Conservation (phyloP, 1,140 invertebrate genomes). For the Magallana angulata region DNA sequence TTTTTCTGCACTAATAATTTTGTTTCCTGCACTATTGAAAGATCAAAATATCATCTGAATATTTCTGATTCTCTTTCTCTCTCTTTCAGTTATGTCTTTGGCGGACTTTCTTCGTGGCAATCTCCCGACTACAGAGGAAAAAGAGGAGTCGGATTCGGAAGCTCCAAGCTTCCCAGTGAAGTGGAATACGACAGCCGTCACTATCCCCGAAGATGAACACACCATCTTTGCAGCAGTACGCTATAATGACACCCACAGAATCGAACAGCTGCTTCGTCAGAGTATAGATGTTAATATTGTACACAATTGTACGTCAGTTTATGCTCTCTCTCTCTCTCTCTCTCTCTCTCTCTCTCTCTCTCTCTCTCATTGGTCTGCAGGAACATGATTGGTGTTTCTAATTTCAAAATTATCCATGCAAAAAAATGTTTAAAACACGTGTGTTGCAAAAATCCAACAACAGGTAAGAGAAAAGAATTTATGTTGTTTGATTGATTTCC, state of each 20-base stretch:
- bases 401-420: no score
- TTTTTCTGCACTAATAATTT: no score
- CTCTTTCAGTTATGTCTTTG: neutral
- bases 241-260: constrained; percentile 19
- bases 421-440: no score
- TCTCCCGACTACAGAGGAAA: neutral
- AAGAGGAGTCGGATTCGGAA: neutral
- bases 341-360: no score
- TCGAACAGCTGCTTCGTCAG: neutral
- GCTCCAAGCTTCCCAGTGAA: neutral
- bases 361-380: no score
- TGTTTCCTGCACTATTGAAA: no score
- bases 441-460: no score
- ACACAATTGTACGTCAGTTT: neutral
- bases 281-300: neutral
- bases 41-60: no score
- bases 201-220: constrained; percentile 9
- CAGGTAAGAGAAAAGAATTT: no score
- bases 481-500: no score
- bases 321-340: neutral
- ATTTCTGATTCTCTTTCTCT: no score
- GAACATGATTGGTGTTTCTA: no score
- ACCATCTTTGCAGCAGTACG: constrained; percentile 5
- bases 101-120: constrained; percentile 30
- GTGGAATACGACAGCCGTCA: neutral